A percentile compares a stretch with the other conserved stretches of the same genome.
Conservation (phyloP, 2,888 invertebrate species). For the Bhutanitis thaidina region DNA sequence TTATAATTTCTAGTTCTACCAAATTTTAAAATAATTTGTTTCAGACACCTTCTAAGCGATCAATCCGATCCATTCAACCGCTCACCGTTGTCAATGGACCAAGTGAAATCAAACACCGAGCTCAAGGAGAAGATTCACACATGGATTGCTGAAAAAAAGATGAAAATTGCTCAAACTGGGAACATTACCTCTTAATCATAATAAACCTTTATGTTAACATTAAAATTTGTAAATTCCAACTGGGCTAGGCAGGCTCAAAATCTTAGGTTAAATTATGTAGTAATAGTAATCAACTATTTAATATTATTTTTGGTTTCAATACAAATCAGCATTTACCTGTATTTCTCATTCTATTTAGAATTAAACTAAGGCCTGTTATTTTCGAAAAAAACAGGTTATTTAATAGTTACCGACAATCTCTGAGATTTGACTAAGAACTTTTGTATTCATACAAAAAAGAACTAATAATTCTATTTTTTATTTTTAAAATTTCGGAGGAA, state of each 20-base stretch:
- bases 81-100: constrained; percentile 95
- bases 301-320: not conserved
- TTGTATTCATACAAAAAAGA: no score
- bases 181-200: constrained; percentile 21
- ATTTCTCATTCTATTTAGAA: not conserved
- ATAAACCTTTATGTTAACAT: not conserved
- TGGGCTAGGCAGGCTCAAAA: constrained; percentile 1
- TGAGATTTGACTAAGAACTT: no score
- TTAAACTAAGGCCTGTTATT: no score
- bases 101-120: constrained; percentile 89
- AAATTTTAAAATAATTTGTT: constrained; percentile 29
- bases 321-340: not conserved
- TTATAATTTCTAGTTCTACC: no score
- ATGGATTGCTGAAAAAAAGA: constrained; percentile 86
- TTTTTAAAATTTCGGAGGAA: no score
- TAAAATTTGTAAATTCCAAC: constrained; percentile 1
- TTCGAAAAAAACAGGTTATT: no score
- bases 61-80: constrained; percentile 98
- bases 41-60: constrained; percentile 91
- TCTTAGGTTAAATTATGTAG: not conserved
- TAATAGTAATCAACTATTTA: not conserved
- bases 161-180: constrained; percentile 46
- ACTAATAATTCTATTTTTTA: no score
- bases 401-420: no score
- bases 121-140: constrained; percentile 87